Evolutionary conservation across 2,797 vertebrate genomes (phyloP).

Genomic region (Eulemur albifrons): DNA sequence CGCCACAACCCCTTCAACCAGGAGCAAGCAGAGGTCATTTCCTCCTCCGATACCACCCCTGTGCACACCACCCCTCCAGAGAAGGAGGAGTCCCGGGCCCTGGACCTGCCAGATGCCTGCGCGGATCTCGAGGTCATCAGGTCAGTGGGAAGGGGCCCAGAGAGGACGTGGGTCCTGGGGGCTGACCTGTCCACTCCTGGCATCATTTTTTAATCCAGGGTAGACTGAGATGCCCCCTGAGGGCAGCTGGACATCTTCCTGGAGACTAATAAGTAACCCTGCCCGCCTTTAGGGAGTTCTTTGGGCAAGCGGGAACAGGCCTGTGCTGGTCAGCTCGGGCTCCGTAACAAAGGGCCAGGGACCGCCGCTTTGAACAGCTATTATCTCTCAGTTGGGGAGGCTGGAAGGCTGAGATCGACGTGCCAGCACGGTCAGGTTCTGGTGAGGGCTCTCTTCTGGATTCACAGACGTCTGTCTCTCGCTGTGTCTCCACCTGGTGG

Average conservation of each 20-base stretch:
- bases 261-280: not conserved
- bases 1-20: constrained; percentile 96
- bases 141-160: constrained; percentile 78
- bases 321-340: not conserved
- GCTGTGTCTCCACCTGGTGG: accelerated
- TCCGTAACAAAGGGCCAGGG: not conserved
- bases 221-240: accelerated
- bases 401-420: not conserved
- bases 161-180: not conserved
- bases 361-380: not conserved
- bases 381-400: not conserved
- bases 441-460: not conserved
- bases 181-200: accelerated
- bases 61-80: constrained; percentile 86
- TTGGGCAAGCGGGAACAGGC: not conserved
- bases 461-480: not conserved
- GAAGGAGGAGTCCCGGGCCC: constrained; percentile 74
- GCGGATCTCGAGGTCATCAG: constrained; percentile 96
- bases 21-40: constrained; percentile 76
- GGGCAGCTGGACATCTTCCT: not conserved
- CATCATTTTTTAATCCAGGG: not conserved
- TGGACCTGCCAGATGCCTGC: constrained; percentile 82
- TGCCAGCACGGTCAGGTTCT: not conserved
- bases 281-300: not conserved
- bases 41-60: constrained; percentile 91